A percentile compares a stretch with the other conserved stretches of the same genome.
Conservation (phyloP, 2,797 vertebrate genomes). For the Scolopax bukidnonensis region DNA sequence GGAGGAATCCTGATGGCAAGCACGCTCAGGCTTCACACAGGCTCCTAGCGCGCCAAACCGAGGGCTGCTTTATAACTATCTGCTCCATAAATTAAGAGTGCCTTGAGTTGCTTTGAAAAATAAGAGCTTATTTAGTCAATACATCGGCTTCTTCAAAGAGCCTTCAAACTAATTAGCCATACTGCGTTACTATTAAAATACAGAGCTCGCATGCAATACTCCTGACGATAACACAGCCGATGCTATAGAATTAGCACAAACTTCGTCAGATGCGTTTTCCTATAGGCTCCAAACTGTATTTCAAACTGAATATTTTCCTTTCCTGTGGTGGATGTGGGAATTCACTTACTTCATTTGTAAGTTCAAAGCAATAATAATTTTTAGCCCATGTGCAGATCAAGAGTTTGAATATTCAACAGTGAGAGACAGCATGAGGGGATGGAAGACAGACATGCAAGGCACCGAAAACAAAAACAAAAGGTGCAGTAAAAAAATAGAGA, state of each 20-base stretch:
- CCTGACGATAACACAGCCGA: conserved; percentile 41
- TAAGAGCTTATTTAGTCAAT: conserved; percentile 50
- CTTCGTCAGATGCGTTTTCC: conserved; percentile 35
- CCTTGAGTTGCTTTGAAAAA: conserved; percentile 59
- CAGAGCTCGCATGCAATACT: conserved; percentile 55
- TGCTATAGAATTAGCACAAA: conserved; percentile 47
- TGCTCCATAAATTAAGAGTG: conserved; percentile 51
- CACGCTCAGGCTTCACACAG: not conserved
- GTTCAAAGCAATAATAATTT: conserved; percentile 57
- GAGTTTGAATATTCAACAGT: conserved; percentile 47
- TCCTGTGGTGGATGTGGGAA: conserved; percentile 30
- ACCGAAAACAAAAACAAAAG: not conserved
- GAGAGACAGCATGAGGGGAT: accelerated
- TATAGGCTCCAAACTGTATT: conserved; percentile 39
- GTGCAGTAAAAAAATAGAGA: not conserved
- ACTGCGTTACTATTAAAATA: conserved; percentile 38
- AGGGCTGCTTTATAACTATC: conserved; percentile 46
- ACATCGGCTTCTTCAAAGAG: conserved; percentile 50
- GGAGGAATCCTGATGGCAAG: not conserved
- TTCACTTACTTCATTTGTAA: conserved; percentile 32
- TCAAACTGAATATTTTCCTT: conserved; percentile 37
- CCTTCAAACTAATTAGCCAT: conserved; percentile 51
- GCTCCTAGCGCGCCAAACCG: conserved; percentile 1
- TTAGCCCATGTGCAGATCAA: conserved; percentile 12
- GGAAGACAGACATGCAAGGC: not conserved